A percentile compares a stretch with the other conserved stretches of the same genome.
Evolutionary conservation across 2,113 vertebrate genomes (phyloP).

Genomic region (Dermatemys mawii): DNA sequence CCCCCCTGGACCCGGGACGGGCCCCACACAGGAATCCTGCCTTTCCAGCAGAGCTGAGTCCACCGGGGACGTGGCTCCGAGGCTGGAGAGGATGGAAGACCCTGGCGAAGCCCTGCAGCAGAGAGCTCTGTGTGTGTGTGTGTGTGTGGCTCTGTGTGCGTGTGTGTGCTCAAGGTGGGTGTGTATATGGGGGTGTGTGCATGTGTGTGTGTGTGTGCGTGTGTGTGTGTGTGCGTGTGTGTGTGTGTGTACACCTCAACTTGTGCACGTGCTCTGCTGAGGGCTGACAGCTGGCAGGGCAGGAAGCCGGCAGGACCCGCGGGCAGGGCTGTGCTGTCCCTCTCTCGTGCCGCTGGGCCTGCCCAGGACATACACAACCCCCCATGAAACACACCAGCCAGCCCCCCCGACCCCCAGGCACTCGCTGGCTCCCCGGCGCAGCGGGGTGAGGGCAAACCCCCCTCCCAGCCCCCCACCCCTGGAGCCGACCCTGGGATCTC

Average conservation of each 20-base stretch:
- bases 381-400: background rate
- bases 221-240: too few relatives aligned
- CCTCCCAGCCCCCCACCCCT: rapidly evolving
- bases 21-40: conserved; percentile 30
- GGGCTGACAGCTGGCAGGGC: background rate
- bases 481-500: rapidly evolving
- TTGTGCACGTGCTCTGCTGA: too few relatives aligned
- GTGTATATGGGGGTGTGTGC: too few relatives aligned
- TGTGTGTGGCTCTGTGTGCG: too few relatives aligned
- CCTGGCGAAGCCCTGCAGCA: background rate
- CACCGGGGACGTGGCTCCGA: too few relatives aligned
- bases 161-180: background rate
- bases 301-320: background rate
- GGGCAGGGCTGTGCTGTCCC: background rate
- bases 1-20: rapidly evolving
- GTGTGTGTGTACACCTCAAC: too few relatives aligned
- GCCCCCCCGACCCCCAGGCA: background rate
- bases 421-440: background rate
- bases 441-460: rapidly evolving
- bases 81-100: background rate
- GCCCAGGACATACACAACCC: background rate
- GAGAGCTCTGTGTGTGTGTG: background rate
- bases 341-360: background rate
- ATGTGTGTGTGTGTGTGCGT: background rate
- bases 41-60: too few relatives aligned